Percentiles rank a stretch among this genome's conserved stretches.
Evolutionary conservation across 2,113 vertebrate species (phyloP).

Genomic region (Rhodinocichla rosea): DNA sequence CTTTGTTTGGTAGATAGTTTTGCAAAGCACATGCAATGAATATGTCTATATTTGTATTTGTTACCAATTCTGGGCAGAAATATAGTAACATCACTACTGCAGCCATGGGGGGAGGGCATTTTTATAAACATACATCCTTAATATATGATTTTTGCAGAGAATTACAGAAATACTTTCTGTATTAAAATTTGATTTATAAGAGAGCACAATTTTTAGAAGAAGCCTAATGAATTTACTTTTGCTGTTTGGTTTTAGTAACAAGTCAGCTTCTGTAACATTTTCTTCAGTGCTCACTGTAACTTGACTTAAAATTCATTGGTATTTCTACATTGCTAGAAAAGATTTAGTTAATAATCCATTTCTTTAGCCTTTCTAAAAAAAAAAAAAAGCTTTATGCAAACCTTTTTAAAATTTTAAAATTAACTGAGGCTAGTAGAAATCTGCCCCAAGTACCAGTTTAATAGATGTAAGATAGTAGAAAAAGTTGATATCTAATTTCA

Average conservation of each 20-base stretch:
- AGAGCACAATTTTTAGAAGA: neutral
- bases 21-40: neutral
- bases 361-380: neutral
- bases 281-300: neutral
- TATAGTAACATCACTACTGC: neutral
- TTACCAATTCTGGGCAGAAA: neutral
- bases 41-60: neutral
- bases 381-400: neutral
- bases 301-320: neutral
- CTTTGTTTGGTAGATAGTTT: neutral
- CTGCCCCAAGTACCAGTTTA: neutral
- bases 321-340: neutral
- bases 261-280: neutral
- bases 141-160: neutral
- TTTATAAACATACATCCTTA: neutral
- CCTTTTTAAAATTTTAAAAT: neutral
- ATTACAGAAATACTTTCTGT: neutral
- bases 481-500: neutral
- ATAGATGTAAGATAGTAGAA: neutral
- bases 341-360: neutral
- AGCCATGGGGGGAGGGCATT: neutral
- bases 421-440: neutral
- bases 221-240: neutral
- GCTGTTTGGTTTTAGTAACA: neutral
- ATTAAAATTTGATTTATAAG: neutral